Conservation (phyloP, 2,797 vertebrate genomes). For the Pogoniulus pusillus region DNA sequence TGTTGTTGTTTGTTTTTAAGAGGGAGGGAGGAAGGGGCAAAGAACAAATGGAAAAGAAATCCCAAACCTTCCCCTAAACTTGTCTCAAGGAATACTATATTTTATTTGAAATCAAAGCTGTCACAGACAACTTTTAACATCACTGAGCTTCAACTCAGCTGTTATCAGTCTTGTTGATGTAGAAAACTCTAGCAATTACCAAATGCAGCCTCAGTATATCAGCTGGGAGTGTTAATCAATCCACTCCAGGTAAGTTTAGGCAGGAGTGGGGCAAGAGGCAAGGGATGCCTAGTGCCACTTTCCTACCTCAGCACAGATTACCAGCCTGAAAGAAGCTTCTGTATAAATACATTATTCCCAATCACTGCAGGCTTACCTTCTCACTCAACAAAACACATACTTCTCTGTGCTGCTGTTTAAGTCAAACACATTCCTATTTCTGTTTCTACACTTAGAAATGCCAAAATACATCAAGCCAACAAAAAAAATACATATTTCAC, state of each 20-base stretch:
- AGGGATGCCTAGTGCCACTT: neutral
- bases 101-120: neutral
- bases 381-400: neutral
- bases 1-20: no score
- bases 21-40: no score
- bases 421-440: neutral
- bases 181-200: slow-evolving; percentile 44
- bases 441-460: slow-evolving; percentile 21
- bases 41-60: neutral
- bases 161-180: neutral
- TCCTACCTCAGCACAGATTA: neutral
- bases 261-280: neutral
- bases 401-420: neutral
- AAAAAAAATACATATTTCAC: slow-evolving; percentile 51
- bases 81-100: neutral
- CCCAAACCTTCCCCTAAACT: neutral
- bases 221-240: slow-evolving; percentile 55
- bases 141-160: neutral
- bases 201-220: neutral
- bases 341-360: neutral
- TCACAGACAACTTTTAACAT: neutral
- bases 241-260: slow-evolving; percentile 23
- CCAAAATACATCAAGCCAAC: slow-evolving; percentile 42
- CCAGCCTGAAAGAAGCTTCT: neutral
- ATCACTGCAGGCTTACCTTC: neutral